Evolutionary conservation across 1,140 invertebrate species (phyloP), one percentile per base, ranked within the genome.

Genomic region (Homarus americanus): DNA sequence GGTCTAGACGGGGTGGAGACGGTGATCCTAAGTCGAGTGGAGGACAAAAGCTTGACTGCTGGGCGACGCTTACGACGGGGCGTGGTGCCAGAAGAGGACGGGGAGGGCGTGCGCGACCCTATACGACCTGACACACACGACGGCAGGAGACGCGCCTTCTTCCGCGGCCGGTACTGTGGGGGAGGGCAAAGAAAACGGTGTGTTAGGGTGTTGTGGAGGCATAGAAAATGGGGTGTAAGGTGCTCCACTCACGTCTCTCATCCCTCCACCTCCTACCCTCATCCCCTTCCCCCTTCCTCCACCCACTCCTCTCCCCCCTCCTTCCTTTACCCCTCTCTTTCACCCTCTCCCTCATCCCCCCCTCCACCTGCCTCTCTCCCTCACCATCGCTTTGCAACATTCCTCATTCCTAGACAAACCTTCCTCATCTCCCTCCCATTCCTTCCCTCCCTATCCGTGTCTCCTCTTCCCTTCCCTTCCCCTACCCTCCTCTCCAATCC

Each of bases 21-120:
- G 10, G 80, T 90, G 87, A 90, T 90, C 15, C 87, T 69, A 3
- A 90, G 87, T 2, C 87, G 72, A 5, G 87, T 90, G 28, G 87
- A 90, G 0, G 87, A 90, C 34, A 90, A 80, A 28, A 90, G 80
- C 49, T 90, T 90, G 20, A 90, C 87, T 0, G 87, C 87, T 2
- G 87, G 87, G 66, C 87, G 79, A 3, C 87, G 69, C 36, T 90
- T 83, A 20, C 87, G 69, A 28, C 87, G 80, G 0, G 63, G 63
- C 63, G n/a, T 32, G 0, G 28, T 9, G n/a, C 5, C 3, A 5
- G 80, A 73, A 44, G 69, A n/a, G 1, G 44, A 49, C 0, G 87
- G 87, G 0, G 87, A 84, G 69, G 87, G 78, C 0, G 80, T 76
- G 41, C 87, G 87, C 44, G 80, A 75, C 4, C 69, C 40, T 9